phyloP scores from a whole-genome alignment of 2,888 invertebrate genomes.

The Dioctria linearis region DNA sequence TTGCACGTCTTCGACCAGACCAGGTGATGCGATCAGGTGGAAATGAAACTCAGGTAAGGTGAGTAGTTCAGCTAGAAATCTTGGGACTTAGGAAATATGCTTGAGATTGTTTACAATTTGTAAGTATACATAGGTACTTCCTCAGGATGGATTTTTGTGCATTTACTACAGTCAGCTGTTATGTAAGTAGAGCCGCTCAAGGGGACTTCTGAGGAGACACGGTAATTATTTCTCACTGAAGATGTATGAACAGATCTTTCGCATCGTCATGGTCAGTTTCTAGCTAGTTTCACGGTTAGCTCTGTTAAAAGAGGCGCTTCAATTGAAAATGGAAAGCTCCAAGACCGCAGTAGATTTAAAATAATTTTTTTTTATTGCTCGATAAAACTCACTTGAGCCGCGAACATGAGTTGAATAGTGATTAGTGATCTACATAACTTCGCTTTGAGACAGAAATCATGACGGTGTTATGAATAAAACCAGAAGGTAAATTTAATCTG shows the following conservation, averaged over 20 bases:
- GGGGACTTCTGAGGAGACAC: not conserved
- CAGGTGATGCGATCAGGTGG: constrained; percentile 25
- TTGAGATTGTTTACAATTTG: constrained; percentile 39
- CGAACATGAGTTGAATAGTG: too few species aligned
- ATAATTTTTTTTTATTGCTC: not conserved
- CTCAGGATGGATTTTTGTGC: not conserved
- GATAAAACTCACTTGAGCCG: too few species aligned
- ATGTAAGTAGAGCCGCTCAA: constrained; percentile 6
- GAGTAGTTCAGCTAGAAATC: not conserved
- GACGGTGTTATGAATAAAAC: too few species aligned
- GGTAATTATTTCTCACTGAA: not conserved
- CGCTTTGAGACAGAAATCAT: too few species aligned
- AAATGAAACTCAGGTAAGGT: constrained; percentile 29
- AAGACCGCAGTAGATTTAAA: not conserved
- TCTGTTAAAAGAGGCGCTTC: not conserved
- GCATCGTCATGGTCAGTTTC: not conserved
- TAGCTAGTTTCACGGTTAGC: constrained; percentile 23
- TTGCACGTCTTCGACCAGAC: not conserved
- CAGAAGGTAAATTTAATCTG: too few species aligned
- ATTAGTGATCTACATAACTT: too few species aligned
- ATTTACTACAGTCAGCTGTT: not conserved
- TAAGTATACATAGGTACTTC: not conserved
- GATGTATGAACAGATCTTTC: not conserved
- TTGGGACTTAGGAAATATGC: not conserved
- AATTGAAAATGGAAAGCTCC: constrained; percentile 16